A percentile compares a stretch with the other conserved stretches of the same genome.
Evolutionary conservation across 2,888 invertebrate genomes (phyloP).

Genomic region (Smittia aterrima): DNA sequence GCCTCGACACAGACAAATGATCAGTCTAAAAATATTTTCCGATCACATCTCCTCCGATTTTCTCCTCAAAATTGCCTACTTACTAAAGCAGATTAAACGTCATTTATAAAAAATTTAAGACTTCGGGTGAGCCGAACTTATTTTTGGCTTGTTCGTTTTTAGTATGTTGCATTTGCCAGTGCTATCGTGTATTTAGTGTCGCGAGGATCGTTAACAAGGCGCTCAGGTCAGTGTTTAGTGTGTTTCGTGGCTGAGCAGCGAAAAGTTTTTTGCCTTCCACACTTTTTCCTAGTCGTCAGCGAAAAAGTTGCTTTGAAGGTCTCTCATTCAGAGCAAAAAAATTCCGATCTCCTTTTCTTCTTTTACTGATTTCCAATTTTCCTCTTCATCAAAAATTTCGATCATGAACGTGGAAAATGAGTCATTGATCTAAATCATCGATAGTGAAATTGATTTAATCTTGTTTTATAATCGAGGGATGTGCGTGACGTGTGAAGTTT

Average conservation of each 20-base stretch:
- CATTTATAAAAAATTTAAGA: not conserved
- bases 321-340: not conserved
- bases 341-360: not conserved
- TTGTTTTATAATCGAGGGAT: slow-evolving; percentile 24
- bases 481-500: not conserved
- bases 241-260: slow-evolving; percentile 13
- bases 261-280: slow-evolving; percentile 1
- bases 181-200: slow-evolving; percentile 57
- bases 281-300: not conserved
- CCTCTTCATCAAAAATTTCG: not conserved
- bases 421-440: not conserved
- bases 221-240: slow-evolving; percentile 53
- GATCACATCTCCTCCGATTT: not conserved
- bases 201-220: slow-evolving; percentile 55
- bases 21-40: slow-evolving; percentile 37
- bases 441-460: not conserved
- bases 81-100: not conserved
- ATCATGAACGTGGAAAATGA: not conserved
- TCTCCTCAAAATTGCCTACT: slow-evolving; percentile 6
- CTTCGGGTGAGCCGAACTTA: slow-evolving; percentile 32
- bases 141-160: slow-evolving; percentile 36
- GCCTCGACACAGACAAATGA: no score
- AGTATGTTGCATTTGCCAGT: slow-evolving; percentile 49
- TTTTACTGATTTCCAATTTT: slow-evolving; percentile 1
- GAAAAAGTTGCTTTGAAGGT: not conserved